These are phyloP conservation scores for Machaerirhynchus nigripectus DNA, from an alignment of 2,113 vertebrate genomes.

Conservation along the genomic window DNA sequence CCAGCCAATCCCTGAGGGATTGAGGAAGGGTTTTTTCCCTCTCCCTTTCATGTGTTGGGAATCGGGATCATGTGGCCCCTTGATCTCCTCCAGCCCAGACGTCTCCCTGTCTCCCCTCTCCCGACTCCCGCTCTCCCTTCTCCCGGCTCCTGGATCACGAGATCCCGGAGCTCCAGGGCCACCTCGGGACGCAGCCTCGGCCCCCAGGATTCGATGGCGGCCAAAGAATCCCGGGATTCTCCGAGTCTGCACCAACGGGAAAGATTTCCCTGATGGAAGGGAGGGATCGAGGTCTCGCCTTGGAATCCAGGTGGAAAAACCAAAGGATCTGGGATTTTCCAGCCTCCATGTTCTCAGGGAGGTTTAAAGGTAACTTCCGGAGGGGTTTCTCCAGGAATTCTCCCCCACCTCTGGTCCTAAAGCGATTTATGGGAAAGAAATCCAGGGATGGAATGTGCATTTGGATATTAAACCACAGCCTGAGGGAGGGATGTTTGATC, in stretches of 20 bases:
- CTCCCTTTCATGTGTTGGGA: background rate
- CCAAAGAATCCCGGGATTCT: background rate
- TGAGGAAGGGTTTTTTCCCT: background rate
- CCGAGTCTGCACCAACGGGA: accelerated
- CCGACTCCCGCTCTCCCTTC: background rate
- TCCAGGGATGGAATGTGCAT: background rate
- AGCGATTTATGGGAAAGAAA: background rate
- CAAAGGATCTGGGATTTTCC: background rate
- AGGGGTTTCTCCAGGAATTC: background rate
- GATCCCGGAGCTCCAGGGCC: background rate
- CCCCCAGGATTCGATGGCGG: background rate
- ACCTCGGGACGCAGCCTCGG: background rate
- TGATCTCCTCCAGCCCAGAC: slow-evolving; percentile 20
- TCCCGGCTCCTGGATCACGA: background rate
- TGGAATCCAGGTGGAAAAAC: background rate
- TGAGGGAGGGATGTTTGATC: background rate
- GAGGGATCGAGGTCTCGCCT: accelerated
- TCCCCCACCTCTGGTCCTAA: background rate
- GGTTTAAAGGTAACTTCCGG: background rate
- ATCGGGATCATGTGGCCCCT: slow-evolving; percentile 2
- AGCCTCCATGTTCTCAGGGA: background rate
- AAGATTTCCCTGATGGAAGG: no score
- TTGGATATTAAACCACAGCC: no score
- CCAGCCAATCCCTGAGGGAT: background rate
- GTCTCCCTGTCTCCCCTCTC: background rate